Evolutionary conservation across 2,113 vertebrate genomes (phyloP).

Genomic region (Hemichromis elongatus): DNA sequence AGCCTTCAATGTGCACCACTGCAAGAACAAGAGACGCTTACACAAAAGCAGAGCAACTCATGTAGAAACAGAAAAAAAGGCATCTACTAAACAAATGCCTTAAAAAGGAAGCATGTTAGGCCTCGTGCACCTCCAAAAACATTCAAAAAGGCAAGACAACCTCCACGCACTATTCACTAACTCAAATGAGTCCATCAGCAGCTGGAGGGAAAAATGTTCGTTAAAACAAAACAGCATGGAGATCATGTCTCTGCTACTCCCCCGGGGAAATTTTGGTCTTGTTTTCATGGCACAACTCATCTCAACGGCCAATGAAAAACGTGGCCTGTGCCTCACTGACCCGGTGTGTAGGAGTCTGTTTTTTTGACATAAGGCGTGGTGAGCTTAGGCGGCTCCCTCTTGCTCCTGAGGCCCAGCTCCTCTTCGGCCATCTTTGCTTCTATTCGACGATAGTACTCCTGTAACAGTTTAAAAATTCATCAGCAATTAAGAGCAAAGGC

Average conservation of each 20-base stretch:
- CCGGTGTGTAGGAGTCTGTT: constrained; percentile 81
- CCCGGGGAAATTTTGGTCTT: background rate
- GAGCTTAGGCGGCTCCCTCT: constrained; percentile 82
- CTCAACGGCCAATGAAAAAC: background rate
- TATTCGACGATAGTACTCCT: constrained; percentile 86
- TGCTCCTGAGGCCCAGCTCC: constrained; percentile 78
- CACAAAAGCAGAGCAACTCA: background rate
- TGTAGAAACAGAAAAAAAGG: background rate
- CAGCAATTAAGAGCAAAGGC: background rate
- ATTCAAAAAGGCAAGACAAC: background rate
- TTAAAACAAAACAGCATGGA: background rate
- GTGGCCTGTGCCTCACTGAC: constrained; percentile 52
- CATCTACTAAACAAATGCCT: background rate
- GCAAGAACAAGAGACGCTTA: background rate
- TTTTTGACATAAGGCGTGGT: constrained; percentile 90
- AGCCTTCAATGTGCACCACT: constrained; percentile 94
- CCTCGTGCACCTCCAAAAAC: background rate
- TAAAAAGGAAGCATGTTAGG: background rate
- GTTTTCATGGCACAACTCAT: background rate
- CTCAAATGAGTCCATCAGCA: background rate
- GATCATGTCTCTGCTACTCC: background rate
- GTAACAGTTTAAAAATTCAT: background rate
- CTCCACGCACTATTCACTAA: background rate
- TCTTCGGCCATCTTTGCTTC: constrained; percentile 84
- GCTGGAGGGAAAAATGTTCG: background rate